Percentiles rank a stretch among this genome's conserved stretches.
phyloP scores from a whole-genome alignment of 2,888 invertebrate genomes.

The Cremastinae sp. region DNA sequence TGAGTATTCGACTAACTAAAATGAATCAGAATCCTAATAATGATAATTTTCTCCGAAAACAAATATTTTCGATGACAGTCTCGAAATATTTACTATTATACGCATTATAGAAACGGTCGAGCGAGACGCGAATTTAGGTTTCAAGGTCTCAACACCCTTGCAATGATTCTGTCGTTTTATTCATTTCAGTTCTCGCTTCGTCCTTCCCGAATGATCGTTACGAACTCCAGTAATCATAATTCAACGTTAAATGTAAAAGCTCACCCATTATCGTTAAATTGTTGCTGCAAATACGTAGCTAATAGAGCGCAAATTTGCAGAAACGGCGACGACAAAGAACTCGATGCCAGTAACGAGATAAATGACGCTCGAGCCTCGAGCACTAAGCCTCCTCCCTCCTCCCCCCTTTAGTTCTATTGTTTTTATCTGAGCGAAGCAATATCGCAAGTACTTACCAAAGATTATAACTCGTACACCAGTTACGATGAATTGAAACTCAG shows the following conservation, averaged over 20 bases:
- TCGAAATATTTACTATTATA: no score
- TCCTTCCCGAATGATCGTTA: neutral
- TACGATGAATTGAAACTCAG: no score
- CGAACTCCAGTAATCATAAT: neutral
- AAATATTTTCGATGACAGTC: no score
- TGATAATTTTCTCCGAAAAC: no score
- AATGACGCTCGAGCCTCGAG: slow-evolving; percentile 53
- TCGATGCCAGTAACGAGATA: slow-evolving; percentile 41
- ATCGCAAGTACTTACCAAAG: no score
- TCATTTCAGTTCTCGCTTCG: no score
- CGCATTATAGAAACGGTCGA: no score
- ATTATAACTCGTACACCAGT: slow-evolving; percentile 7
- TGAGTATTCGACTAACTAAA: no score
- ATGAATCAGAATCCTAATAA: no score
- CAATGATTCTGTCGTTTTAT: no score
- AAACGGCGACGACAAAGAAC: slow-evolving; percentile 21
- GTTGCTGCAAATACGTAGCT: neutral
- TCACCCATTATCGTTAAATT: slow-evolving; percentile 35
- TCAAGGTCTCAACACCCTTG: no score
- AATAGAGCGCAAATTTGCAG: slow-evolving; percentile 14
- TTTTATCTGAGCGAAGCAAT: neutral
- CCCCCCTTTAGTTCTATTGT: slow-evolving; percentile 8
- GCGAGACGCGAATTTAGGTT: no score
- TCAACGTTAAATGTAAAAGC: neutral
- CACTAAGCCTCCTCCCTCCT: slow-evolving; percentile 15